Percentiles rank a stretch among this genome's conserved stretches.
These are phyloP conservation scores for Buceros bicornis DNA, from an alignment of 2,797 vertebrate genomes.

Conservation along the genomic window DNA sequence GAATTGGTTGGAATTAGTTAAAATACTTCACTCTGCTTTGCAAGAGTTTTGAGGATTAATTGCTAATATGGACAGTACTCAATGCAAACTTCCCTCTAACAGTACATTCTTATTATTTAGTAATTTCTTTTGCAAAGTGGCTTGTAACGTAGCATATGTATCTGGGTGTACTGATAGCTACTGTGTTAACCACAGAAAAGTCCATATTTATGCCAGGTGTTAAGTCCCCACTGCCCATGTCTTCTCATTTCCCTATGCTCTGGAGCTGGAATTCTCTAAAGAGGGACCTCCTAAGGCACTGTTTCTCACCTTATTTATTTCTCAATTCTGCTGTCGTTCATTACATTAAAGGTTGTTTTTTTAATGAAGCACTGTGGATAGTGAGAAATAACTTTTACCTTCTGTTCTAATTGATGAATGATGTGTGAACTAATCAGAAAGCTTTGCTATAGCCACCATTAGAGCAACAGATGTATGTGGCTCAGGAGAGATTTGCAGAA, in stretches of 20 bases:
- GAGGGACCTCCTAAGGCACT: conserved; percentile 15
- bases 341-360: conserved; percentile 70
- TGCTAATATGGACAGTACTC: neutral
- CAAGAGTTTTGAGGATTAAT: neutral
- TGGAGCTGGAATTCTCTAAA: conserved; percentile 13
- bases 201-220: neutral
- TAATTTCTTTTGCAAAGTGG: neutral
- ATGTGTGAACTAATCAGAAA: conserved; percentile 78
- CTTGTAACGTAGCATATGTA: neutral
- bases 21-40: neutral
- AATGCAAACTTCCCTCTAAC: neutral
- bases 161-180: neutral
- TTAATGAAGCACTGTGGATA: conserved; percentile 53
- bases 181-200: neutral
- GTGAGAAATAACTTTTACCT: conserved; percentile 73
- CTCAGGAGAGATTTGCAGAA: conserved; percentile 80
- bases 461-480: conserved; percentile 76
- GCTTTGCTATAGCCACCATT: conserved; percentile 70
- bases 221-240: neutral
- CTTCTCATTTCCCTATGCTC: neutral
- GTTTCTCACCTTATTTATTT: conserved; percentile 42
- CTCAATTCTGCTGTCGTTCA: neutral
- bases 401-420: conserved; percentile 77
- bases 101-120: neutral
- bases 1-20: neutral